Evolutionary conservation across 1,140 invertebrate species (phyloP), one percentile per base, ranked within the genome.

Genomic region (Palaemon carinicauda): DNA sequence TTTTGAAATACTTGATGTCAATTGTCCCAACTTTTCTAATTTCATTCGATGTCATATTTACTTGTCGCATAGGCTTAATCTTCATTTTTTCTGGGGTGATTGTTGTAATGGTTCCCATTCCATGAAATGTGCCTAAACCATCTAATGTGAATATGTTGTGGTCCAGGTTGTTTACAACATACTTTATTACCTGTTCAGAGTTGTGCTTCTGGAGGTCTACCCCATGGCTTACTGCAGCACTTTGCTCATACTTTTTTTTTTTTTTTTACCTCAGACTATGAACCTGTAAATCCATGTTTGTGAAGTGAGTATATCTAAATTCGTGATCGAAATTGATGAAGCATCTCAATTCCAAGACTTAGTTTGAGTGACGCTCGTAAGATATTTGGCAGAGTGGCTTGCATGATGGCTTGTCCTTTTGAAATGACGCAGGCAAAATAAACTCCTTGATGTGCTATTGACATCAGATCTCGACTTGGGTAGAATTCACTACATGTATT

Each of bases 1-100:
- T 77, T 77, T 77, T 77, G 74, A 77, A 77, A 77, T 77, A 50
- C 31, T 77, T 77, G 74, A 77, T 77, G 74, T 77, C 51, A 15
- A 77, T 77, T 21, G 31, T 77, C 31, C 74, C 74, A 50, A 50
- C 21, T 77, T n/a, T 29, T 41, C 31, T 77, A n/a, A 77, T 50
- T 77, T 77, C 74, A 77, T 50, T 41, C 51, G 74, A 4, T 77
- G 74, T 41, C 41, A 77, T 41, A 77, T 77, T 77, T 27, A 71
- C 69, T 71, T 24, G 14, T 17, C 14, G 69, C 27, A 71, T 71
- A 24, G 69, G 14, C 69, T 71, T 77, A 41, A 29, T 77, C 74
- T 77, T 77, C 74, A 77, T 41, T 41, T 77, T 77, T 77, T 41
- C 74, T 41, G 7, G n/a, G n/a, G n/a, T n/a, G n/a, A n/a, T n/a